These are phyloP conservation scores for Galeopsomyia nigrocyanea DNA, from an alignment of 2,888 invertebrate species.

Conservation along the genomic window DNA sequence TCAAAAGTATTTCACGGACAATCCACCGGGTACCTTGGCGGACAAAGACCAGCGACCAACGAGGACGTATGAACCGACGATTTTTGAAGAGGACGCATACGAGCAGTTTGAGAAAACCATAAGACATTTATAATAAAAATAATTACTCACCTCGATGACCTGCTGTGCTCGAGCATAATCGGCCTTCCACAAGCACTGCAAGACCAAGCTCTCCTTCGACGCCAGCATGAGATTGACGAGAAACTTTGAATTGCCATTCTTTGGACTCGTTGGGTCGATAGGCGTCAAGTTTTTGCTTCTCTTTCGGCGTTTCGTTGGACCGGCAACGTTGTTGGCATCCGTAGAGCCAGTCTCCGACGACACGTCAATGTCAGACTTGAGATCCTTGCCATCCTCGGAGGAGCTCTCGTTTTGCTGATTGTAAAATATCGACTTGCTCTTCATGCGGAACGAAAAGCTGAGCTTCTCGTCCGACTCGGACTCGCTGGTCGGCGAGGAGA, in stretches of 20 bases:
- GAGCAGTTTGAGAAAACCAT: constrained; percentile 73
- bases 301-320: constrained; percentile 68
- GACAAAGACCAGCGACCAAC: constrained; percentile 56
- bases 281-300: constrained; percentile 56
- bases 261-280: constrained; percentile 37
- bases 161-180: constrained; percentile 82
- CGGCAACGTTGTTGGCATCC: constrained; percentile 64
- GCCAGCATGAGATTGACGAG: constrained; percentile 81
- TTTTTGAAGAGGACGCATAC: constrained; percentile 73
- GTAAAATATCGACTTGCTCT: constrained; percentile 56
- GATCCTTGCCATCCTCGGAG: constrained; percentile 54
- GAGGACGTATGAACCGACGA: constrained; percentile 71
- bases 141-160: constrained; percentile 80
- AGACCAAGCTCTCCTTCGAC: constrained; percentile 81
- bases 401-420: constrained; percentile 51
- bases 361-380: constrained; percentile 55
- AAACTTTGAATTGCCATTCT: constrained; percentile 66
- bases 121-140: constrained; percentile 68
- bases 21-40: constrained; percentile 73
- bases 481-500: background rate
- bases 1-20: constrained; percentile 71
- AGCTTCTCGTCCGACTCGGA: constrained; percentile 51
- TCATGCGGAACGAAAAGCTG: constrained; percentile 47
- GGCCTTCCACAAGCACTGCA: constrained; percentile 80
- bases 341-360: constrained; percentile 63